phyloP scores from a whole-genome alignment of 2,888 invertebrate genomes.

The Trimorus sp. region DNA sequence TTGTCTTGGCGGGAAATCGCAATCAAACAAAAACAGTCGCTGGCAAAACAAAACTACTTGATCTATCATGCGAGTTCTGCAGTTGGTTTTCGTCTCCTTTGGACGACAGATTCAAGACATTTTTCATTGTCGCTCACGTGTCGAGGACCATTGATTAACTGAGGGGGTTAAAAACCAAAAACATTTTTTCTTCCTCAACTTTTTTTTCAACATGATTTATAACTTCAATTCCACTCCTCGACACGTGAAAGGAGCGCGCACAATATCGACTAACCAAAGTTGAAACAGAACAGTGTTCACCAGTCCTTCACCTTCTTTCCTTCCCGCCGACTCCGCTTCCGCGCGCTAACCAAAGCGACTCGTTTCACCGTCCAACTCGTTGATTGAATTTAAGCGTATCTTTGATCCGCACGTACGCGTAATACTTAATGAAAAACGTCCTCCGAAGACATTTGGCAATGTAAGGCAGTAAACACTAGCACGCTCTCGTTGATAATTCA shows the following conservation, averaged over 20 bases:
- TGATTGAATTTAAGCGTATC: conserved; percentile 39
- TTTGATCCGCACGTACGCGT: conserved; percentile 41
- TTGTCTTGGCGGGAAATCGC: no score
- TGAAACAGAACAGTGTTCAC: conserved; percentile 35
- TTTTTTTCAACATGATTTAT: no score
- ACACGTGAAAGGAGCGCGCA: conserved; percentile 27
- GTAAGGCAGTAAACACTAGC: conserved; percentile 73
- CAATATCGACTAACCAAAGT: conserved; percentile 43
- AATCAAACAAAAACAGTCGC: no score
- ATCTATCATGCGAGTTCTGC: no score
- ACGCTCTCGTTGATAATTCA: conserved; percentile 47
- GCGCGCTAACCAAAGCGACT: conserved; percentile 20
- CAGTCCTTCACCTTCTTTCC: conserved; percentile 61
- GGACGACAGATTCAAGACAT: no score
- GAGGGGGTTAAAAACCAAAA: no score
- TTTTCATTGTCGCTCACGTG: no score
- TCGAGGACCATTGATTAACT: no score
- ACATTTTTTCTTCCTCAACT: no score
- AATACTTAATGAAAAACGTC: conserved; percentile 50
- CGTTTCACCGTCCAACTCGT: conserved; percentile 14
- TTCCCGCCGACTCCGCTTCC: conserved; percentile 34
- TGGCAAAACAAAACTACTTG: no score
- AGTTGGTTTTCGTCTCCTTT: no score
- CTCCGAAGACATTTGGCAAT: conserved; percentile 75
- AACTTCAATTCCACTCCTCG: background rate